A percentile compares a stretch with the other conserved stretches of the same genome.
phyloP scores from a whole-genome alignment of 2,888 invertebrate genomes.

The Molanna angustata region DNA sequence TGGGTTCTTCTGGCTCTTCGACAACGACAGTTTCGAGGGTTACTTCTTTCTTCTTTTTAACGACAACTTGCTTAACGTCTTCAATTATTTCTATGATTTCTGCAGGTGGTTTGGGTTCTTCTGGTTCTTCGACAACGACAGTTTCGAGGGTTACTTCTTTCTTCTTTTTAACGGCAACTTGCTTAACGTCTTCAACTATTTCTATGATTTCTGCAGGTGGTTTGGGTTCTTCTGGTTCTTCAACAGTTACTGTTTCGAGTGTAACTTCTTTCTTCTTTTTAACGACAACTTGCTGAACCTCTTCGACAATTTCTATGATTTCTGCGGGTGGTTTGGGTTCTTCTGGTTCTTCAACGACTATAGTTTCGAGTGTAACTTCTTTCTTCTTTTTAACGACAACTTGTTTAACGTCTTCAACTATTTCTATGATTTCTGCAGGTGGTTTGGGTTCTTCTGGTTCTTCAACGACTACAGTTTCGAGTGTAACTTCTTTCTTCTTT shows the following conservation, averaged over 20 bases:
- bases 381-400: slow-evolving; percentile 3
- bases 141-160: too few relatives aligned
- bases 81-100: slow-evolving; percentile 29
- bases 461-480: slow-evolving; percentile 35
- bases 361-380: slow-evolving; percentile 37
- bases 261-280: slow-evolving; percentile 24
- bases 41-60: too few relatives aligned
- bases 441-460: slow-evolving; percentile 26
- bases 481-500: slow-evolving; percentile 37
- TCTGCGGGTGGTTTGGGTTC: slow-evolving; percentile 35
- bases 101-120: slow-evolving; percentile 35
- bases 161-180: too few relatives aligned
- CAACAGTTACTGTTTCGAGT: slow-evolving; percentile 37
- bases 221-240: slow-evolving; percentile 36
- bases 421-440: slow-evolving; percentile 35
- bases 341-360: slow-evolving; percentile 41
- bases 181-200: slow-evolving; percentile 37
- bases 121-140: slow-evolving; percentile 38
- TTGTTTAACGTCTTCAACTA: slow-evolving; percentile 34
- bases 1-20: slow-evolving; percentile 35
- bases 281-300: too few relatives aligned
- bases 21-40: too few relatives aligned
- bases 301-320: slow-evolving; percentile 39
- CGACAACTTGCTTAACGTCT: too few relatives aligned
- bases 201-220: slow-evolving; percentile 32